Percentiles rank a stretch among this genome's conserved stretches.
phyloP scores from a whole-genome alignment of 1,140 invertebrate genomes.

The Drosophila navojoa region DNA sequence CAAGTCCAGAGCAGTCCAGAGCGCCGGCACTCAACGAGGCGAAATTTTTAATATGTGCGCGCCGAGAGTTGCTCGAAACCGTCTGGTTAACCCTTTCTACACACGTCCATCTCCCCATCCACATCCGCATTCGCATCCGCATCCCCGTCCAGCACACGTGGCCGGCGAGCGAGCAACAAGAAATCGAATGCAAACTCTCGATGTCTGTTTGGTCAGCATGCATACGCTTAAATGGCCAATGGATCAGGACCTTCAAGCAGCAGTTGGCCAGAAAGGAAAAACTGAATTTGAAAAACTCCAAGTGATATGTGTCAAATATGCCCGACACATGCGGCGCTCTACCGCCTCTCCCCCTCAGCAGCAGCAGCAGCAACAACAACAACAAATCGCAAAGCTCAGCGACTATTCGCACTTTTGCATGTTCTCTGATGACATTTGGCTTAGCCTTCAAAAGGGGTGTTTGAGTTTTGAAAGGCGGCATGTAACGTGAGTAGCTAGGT shows the following conservation, averaged over 20 bases:
- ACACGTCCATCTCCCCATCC: no score
- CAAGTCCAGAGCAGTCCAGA: slow-evolving; percentile 31
- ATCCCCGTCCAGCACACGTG: slow-evolving; percentile 46
- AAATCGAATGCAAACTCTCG: slow-evolving; percentile 66
- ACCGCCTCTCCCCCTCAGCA: slow-evolving; percentile 14
- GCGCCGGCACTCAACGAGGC: slow-evolving; percentile 43
- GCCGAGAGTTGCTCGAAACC: slow-evolving; percentile 20
- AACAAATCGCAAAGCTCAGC: not conserved
- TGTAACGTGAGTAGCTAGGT: no score
- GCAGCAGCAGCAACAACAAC: slow-evolving; percentile 16
- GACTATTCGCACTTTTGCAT: slow-evolving; percentile 15
- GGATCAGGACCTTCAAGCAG: slow-evolving; percentile 9
- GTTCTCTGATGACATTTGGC: not conserved
- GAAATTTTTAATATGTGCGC: slow-evolving; percentile 55
- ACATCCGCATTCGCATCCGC: not conserved
- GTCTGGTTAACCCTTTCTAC: not conserved
- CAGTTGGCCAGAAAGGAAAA: slow-evolving; percentile 9
- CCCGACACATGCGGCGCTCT: slow-evolving; percentile 48
- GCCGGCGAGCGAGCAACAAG: slow-evolving; percentile 14
- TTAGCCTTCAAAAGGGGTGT: not conserved
- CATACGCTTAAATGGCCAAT: slow-evolving; percentile 69
- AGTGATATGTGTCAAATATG: slow-evolving; percentile 75
- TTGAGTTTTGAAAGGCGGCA: no score
- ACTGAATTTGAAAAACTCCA: slow-evolving; percentile 30
- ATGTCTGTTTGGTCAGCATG: slow-evolving; percentile 23